Evolutionary conservation across 1,140 invertebrate species (phyloP).

Genomic region (Chlorops oryzae): DNA sequence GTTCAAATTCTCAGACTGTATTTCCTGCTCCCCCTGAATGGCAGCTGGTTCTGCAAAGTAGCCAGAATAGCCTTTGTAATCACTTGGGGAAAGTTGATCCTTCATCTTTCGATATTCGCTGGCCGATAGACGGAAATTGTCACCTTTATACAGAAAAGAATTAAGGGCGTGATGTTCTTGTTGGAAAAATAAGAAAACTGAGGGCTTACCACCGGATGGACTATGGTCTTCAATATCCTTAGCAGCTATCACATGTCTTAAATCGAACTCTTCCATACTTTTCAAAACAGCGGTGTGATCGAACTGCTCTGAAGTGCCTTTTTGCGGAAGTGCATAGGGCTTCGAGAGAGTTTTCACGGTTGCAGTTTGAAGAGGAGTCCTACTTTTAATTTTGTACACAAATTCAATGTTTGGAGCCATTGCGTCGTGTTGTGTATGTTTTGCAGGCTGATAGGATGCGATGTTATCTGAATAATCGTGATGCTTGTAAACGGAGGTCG

Average conservation of each 20-base stretch:
- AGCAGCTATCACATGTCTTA: conserved; percentile 38
- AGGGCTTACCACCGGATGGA: not conserved
- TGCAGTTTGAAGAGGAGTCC: conserved; percentile 39
- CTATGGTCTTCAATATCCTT: conserved; percentile 23
- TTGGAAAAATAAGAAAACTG: conserved; percentile 1
- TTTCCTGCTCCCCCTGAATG: not conserved
- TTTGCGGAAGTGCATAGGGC: conserved; percentile 34
- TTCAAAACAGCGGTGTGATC: conserved; percentile 39
- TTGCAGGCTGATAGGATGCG: too few species aligned
- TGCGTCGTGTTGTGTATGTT: too few species aligned
- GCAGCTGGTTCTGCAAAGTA: conserved; percentile 38
- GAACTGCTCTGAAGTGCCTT: conserved; percentile 29
- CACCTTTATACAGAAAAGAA: conserved; percentile 35
- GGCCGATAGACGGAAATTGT: conserved; percentile 20
- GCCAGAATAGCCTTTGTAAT: conserved; percentile 38
- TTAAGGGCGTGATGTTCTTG: conserved; percentile 45
- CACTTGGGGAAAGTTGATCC: conserved; percentile 16
- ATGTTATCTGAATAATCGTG: too few species aligned
- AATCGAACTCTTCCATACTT: conserved; percentile 42
- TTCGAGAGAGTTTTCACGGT: conserved; percentile 43
- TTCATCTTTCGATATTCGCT: conserved; percentile 37
- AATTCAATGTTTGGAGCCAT: conserved; percentile 40
- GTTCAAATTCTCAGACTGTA: not conserved
- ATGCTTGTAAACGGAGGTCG: conserved; percentile 1
- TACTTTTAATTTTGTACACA: conserved; percentile 44